Evolutionary conservation across 2,888 invertebrate genomes (phyloP), one percentile per base, ranked within the genome.

Genomic region (Dexiosoma caninum): DNA sequence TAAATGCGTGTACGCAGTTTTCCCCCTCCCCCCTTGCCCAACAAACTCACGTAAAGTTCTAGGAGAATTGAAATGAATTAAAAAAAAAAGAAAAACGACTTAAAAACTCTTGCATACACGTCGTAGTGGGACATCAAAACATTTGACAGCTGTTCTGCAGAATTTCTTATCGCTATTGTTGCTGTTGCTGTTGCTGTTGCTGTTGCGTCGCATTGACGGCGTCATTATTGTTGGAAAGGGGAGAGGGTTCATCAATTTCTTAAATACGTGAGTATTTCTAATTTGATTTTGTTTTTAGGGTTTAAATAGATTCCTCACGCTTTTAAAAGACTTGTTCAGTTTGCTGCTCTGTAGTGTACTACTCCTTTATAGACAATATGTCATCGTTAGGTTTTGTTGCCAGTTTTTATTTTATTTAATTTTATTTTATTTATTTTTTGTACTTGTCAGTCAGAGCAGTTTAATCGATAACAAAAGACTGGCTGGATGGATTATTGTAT

Each of bases 1-100:
- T 74, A 57, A 77, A 81, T 81, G 81, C 81, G 81, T 81, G 77
- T 81, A 81, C 81, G 81, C 81, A 81, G 77, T 64, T 53, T 64
- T 79, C 32, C 35, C 16, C 62, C 67, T 59, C 62, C 35, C 32
- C 70, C 71, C n/a, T n/a, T n/a, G n/a, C n/a, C n/a, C n/a, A n/a
- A n/a, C n/a, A n/a, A n/a, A 5, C 27, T 27, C 70, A 62, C 27
- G 30, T 46, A 32, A 49, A 21, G 9, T 66, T 44, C 14, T 16
- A 30, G 21, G 16, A 1, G 27, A 57, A 44, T 23, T n/a, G n/a
- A n/a, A n/a, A n/a, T n/a, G n/a, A n/a, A n/a, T 19, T 12, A 51
- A 70, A n/a, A 42, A 35, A 10, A n/a, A 14, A 32, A 35, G 16
- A 32, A 32, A 46, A 37, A 76, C 35, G 53, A 60, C 40, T 77